Evolutionary conservation across 2,797 vertebrate species (phyloP), one percentile per base, ranked within the genome.

Genomic region (Brachyrhaphis roseni): DNA sequence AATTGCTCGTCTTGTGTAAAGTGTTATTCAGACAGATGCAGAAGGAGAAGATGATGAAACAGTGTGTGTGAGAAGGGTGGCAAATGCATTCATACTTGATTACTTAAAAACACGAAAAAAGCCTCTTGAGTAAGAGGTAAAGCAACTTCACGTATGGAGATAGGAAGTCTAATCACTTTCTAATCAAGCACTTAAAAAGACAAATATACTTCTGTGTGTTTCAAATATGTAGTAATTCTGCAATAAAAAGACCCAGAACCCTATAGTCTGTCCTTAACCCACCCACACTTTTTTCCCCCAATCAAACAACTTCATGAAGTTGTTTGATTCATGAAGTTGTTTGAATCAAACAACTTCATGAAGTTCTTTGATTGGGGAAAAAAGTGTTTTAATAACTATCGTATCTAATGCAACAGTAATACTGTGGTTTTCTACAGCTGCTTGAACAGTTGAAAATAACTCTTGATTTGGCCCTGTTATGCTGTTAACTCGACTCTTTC

Each of bases 21-120:
- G 89, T 90, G 80, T 88, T 82, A 82, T 87, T 85, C 83, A 90
- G 84, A 75, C 81, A 75, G 84, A 68, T 82, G 84, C 75, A 78
- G 62, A 75, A 72, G 81, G 85, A 80, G 88, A 75, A 72, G 83
- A 86, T 90, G 87, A 88, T 88, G 90, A 91, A 86, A 91, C 34
- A 53, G 79, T 74, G 68, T 28, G 49, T 76, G 70, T 51, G 5
- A 59, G 39, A 71, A 64, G 68, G 31, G 82, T 66, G 79, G 45
- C 47, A 70, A 59, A 78, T 0, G 31, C 77, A 83, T 80, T 68
- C 57, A 57, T 18, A 59, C 71, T 59, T 72, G 28, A 12, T 83
- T 82, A 78, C 72, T 26, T 39, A 0, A 68, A 66, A 68, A 41
- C 36, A 41, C 1, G 0, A n/a, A 70, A 20, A 66, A 39, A 66